Evolutionary conservation across 2,888 invertebrate species (phyloP).

Genomic region (Ectemnius cavifrons): DNA sequence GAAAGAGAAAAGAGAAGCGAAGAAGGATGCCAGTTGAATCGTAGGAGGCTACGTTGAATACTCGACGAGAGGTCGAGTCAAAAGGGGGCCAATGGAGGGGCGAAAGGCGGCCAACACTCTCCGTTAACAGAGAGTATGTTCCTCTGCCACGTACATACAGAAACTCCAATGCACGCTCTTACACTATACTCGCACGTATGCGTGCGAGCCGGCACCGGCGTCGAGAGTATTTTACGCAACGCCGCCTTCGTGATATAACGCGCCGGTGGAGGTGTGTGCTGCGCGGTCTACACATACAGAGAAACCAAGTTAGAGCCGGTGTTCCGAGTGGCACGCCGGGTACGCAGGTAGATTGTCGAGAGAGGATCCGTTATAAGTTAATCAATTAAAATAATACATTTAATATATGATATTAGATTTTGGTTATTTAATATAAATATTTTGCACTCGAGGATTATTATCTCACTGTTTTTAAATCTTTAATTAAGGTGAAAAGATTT

Average conservation of each 20-base stretch:
- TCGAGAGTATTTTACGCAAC: constrained; percentile 65
- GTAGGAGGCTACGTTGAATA: constrained; percentile 19
- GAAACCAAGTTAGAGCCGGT: too few species aligned
- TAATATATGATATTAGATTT: too few species aligned
- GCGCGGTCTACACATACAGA: too few species aligned
- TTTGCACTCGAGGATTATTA: too few species aligned
- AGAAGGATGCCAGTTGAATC: constrained; percentile 27
- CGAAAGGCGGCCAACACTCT: constrained; percentile 64
- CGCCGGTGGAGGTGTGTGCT: constrained; percentile 27
- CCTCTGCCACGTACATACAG: not conserved
- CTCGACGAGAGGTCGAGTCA: constrained; percentile 30
- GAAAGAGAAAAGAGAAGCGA: constrained; percentile 11
- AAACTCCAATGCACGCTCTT: too few species aligned
- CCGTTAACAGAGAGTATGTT: constrained; percentile 50
- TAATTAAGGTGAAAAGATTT: too few species aligned
- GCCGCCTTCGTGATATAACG: constrained; percentile 65
- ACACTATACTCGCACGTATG: too few species aligned
- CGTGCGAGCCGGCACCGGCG: constrained; percentile 21
- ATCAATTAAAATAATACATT: too few species aligned
- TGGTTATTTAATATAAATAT: too few species aligned
- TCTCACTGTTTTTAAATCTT: too few species aligned
- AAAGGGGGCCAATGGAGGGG: constrained; percentile 59
- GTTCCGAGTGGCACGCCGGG: not conserved
- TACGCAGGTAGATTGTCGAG: not conserved
- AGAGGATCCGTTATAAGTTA: not conserved